Percentiles rank a stretch among this genome's conserved stretches.
Evolutionary conservation across 2,888 invertebrate species (phyloP).

Genomic region (Pilophorus perplexus): DNA sequence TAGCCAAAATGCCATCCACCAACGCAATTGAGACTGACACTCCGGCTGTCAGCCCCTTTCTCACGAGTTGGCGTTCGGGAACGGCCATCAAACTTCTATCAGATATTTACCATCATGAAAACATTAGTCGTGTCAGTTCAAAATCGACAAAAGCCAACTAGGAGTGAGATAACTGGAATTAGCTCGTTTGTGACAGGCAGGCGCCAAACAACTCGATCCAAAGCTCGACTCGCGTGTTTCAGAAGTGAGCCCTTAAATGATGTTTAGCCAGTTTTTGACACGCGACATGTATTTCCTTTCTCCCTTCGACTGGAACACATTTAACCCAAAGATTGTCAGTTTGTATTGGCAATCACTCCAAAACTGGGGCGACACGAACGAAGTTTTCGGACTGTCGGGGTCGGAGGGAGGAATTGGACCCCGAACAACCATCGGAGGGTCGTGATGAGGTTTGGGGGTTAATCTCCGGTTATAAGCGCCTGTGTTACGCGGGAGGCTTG

Average conservation of each 20-base stretch:
- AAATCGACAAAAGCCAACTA: too few species aligned
- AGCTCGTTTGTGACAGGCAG: slow-evolving; percentile 23
- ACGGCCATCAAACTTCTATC: too few species aligned
- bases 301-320: background rate
- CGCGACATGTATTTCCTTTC: slow-evolving; percentile 2
- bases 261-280: slow-evolving; percentile 20
- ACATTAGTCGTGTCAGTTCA: too few species aligned
- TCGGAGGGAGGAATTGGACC: background rate
- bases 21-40: too few species aligned
- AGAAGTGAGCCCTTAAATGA: slow-evolving; percentile 24
- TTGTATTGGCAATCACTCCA: slow-evolving; percentile 25
- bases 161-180: too few species aligned
- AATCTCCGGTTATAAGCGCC: slow-evolving; percentile 26
- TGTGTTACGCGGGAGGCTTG: slow-evolving; percentile 16
- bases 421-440: slow-evolving; percentile 11
- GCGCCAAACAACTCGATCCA: slow-evolving; percentile 22
- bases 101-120: too few species aligned
- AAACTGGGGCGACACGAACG: slow-evolving; percentile 31
- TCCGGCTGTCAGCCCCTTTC: too few species aligned
- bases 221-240: slow-evolving; percentile 15
- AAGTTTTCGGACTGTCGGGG: background rate
- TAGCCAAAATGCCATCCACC: too few species aligned
- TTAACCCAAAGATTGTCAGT: slow-evolving; percentile 24
- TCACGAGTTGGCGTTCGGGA: too few species aligned
- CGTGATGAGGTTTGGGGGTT: slow-evolving; percentile 26